Evolutionary conservation across 2,888 invertebrate species (phyloP).

Genomic region (Noctuana brunneofusca): DNA sequence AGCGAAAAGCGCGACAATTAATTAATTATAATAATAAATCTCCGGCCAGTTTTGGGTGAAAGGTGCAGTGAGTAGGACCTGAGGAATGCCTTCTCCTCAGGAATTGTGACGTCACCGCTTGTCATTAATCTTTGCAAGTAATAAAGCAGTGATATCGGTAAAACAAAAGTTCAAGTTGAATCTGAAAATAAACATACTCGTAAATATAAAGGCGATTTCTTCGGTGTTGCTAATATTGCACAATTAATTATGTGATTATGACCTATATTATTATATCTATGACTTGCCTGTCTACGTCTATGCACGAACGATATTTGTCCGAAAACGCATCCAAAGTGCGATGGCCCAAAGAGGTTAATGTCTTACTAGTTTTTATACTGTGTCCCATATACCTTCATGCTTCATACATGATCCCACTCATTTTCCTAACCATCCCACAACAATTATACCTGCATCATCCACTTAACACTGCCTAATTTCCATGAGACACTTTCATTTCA

Average conservation of each 20-base stretch:
- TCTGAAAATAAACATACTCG: neutral
- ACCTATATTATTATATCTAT: too few species aligned
- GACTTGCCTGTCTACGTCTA: too few species aligned
- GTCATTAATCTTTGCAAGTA: slow-evolving; percentile 4
- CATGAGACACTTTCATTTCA: slow-evolving; percentile 1
- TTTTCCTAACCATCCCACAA: neutral
- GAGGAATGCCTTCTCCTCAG: slow-evolving; percentile 17
- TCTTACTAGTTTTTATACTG: too few species aligned
- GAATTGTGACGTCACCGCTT: neutral
- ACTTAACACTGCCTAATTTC: neutral
- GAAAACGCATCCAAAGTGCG: too few species aligned
- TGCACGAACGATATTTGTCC: too few species aligned
- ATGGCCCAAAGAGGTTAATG: too few species aligned
- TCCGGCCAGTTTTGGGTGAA: slow-evolving; percentile 35
- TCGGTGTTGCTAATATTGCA: neutral
- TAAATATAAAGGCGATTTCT: neutral
- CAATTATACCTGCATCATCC: neutral
- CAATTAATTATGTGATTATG: too few species aligned
- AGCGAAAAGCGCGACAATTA: slow-evolving; percentile 35
- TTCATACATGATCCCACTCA: too few species aligned
- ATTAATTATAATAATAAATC: slow-evolving; percentile 39
- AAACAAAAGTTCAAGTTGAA: neutral
- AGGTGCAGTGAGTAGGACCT: slow-evolving; percentile 30
- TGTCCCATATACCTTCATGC: too few species aligned
- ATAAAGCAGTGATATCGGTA: neutral